phyloP scores from a whole-genome alignment of 2,113 vertebrate genomes.

The Buteo buteo region DNA sequence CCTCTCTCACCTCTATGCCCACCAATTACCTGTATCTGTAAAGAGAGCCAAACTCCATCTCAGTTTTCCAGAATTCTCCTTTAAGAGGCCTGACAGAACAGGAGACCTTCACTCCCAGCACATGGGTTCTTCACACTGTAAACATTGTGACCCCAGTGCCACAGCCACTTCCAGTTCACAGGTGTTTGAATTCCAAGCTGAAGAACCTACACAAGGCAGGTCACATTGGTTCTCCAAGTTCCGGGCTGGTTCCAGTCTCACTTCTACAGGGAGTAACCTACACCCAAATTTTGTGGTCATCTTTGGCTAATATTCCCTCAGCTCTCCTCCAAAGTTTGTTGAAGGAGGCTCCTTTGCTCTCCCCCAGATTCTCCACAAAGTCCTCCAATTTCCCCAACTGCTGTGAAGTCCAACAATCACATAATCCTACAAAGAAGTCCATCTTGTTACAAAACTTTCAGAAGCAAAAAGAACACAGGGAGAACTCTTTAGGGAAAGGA shows the following conservation, averaged over 20 bases:
- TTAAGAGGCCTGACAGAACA: background rate
- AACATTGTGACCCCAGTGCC: background rate
- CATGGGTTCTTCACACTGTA: background rate
- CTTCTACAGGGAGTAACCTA: background rate
- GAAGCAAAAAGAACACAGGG: background rate
- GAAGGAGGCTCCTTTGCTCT: background rate
- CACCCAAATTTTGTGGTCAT: background rate
- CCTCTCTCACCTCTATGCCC: background rate
- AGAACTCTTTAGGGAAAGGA: background rate
- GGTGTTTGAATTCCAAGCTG: background rate
- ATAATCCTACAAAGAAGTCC: background rate
- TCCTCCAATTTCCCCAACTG: background rate
- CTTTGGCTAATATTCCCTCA: background rate
- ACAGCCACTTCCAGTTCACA: background rate
- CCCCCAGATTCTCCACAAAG: background rate
- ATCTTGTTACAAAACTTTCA: background rate
- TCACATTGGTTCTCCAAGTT: rapidly evolving
- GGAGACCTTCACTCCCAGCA: background rate
- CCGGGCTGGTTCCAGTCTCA: background rate
- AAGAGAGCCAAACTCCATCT: background rate
- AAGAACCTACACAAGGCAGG: background rate
- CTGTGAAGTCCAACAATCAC: background rate
- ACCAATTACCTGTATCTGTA: rapidly evolving
- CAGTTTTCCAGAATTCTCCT: background rate
- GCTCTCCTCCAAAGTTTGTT: background rate